These are phyloP conservation scores for Alcedo quadribrachys DNA, from an alignment of 2,797 vertebrate genomes.

Conservation along the genomic window DNA sequence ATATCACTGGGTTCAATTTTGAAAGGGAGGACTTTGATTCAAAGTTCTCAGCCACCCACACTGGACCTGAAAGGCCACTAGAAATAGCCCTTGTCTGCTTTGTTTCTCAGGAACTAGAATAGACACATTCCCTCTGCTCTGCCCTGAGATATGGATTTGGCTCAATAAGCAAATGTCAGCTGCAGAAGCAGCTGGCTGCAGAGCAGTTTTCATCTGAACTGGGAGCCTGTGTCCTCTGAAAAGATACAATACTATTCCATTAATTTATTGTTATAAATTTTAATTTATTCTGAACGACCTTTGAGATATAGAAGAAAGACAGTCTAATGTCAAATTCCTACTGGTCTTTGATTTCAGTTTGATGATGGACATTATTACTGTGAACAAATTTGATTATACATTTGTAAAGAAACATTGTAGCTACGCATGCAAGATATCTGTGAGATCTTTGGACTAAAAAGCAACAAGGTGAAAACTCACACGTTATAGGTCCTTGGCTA, in stretches of 20 bases:
- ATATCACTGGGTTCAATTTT: not conserved
- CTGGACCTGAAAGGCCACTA: conserved; percentile 62
- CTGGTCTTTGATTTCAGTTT: not conserved
- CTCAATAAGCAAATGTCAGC: conserved; percentile 50
- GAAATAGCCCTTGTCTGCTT: conserved; percentile 61
- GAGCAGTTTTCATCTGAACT: conserved; percentile 34
- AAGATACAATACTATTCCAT: not conserved
- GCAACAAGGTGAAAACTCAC: not conserved
- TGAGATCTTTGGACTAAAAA: not conserved
- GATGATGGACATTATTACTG: not conserved
- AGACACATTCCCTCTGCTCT: conserved; percentile 59
- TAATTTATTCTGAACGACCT: not conserved
- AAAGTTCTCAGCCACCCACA: conserved; percentile 68
- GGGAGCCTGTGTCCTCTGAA: conserved; percentile 28
- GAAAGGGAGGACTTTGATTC: conserved; percentile 53
- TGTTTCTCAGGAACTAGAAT: conserved; percentile 63
- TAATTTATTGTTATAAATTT: not conserved
- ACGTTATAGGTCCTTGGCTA: not conserved
- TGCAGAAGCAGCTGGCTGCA: conserved; percentile 50
- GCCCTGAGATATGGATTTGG: conserved; percentile 52
- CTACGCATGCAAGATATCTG: not conserved
- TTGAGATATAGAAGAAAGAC: not conserved
- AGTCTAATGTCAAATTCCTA: not conserved
- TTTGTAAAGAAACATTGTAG: not conserved
- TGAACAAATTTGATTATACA: not conserved